Percentiles rank a stretch among this genome's conserved stretches.
phyloP scores from a whole-genome alignment of 2,888 invertebrate species.

The Nymphalis c-album region DNA sequence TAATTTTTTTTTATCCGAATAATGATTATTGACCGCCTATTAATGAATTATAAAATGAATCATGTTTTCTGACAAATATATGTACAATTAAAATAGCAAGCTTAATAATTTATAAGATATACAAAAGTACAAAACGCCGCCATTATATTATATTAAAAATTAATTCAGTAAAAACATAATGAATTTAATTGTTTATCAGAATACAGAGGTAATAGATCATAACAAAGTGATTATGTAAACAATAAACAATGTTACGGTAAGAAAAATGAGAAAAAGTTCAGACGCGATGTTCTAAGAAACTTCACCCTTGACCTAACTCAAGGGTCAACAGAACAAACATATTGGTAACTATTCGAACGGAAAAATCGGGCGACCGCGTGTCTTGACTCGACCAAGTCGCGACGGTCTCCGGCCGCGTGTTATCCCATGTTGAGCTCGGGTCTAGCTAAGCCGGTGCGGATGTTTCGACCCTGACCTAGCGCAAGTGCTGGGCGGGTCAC shows the following conservation, averaged over 20 bases:
- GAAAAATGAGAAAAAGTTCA: conserved; percentile 3
- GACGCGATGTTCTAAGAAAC: conserved; percentile 31
- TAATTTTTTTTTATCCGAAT: too few species aligned
- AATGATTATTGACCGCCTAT: too few species aligned
- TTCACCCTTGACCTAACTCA: conserved; percentile 65
- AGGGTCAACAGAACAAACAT: conserved; percentile 64
- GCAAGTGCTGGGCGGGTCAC: conserved; percentile 76
- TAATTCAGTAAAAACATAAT: neutral
- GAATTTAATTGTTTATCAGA: neutral
- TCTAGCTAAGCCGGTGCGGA: conserved; percentile 57
- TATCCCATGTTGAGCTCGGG: conserved; percentile 42
- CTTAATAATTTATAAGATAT: neutral
- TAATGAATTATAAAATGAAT: conserved; percentile 3
- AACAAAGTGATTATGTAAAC: neutral
- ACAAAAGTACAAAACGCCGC: neutral
- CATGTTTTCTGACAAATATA: neutral
- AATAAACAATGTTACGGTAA: neutral
- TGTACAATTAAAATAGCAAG: too few species aligned
- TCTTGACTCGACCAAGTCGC: conserved; percentile 34
- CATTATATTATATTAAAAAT: neutral
- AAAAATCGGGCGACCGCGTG: conserved; percentile 70
- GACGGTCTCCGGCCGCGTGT: conserved; percentile 2
- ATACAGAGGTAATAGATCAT: too few species aligned
- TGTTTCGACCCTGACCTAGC: conserved; percentile 78
- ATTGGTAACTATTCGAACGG: conserved; percentile 75